Conservation (phyloP, 2,888 invertebrate genomes). For the Drosophila peninsularis region DNA sequence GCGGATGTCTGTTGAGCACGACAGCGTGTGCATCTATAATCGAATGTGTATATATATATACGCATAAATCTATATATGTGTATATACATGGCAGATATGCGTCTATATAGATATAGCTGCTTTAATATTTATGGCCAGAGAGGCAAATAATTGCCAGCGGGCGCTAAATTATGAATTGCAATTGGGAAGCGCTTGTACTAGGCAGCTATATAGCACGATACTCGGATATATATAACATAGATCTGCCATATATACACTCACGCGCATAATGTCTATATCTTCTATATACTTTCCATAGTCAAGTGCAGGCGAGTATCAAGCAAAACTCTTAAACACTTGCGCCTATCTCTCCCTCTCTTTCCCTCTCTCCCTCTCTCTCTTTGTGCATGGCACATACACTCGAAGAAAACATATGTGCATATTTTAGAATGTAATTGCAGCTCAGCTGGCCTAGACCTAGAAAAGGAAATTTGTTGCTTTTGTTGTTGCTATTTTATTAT, state of each 20-base stretch:
- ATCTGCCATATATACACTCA: constrained; percentile 1
- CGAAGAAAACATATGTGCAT: constrained; percentile 59
- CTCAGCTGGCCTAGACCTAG: constrained; percentile 85
- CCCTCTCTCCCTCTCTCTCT: not conserved
- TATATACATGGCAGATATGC: not conserved
- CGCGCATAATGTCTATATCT: constrained; percentile 1
- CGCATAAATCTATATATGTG: not conserved
- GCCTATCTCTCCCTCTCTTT: not conserved
- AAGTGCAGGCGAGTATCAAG: not conserved
- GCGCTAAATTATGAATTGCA: constrained; percentile 11
- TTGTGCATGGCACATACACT: constrained; percentile 6
- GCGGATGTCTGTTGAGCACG: constrained; percentile 56
- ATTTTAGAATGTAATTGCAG: constrained; percentile 82
- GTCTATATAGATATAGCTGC: constrained; percentile 3
- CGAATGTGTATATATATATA: constrained; percentile 20
- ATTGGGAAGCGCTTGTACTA: constrained; percentile 16
- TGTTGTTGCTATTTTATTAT: constrained; percentile 82
- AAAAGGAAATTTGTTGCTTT: constrained; percentile 80
- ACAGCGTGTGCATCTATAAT: constrained; percentile 70
- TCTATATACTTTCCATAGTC: constrained; percentile 3
- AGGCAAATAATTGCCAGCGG: constrained; percentile 1
- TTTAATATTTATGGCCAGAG: constrained; percentile 41
- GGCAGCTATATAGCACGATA: not conserved
- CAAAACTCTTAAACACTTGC: constrained; percentile 5
- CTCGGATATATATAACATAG: not conserved